Conservation (phyloP, 2,797 vertebrate genomes). For the Pangasius djambal region DNA sequence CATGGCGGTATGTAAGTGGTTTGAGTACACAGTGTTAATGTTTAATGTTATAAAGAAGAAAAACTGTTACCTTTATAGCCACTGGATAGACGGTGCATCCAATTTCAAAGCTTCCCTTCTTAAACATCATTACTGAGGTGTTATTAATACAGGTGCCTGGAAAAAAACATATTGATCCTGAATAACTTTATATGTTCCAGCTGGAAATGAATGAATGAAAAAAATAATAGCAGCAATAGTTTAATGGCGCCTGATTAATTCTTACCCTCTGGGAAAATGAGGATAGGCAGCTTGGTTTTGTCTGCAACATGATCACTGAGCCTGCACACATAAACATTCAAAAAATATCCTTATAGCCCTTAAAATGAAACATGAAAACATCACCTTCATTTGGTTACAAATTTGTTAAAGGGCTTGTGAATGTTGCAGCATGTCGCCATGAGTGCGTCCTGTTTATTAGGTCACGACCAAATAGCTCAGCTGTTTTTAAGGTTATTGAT, state of each 20-base stretch:
- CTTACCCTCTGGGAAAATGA: slow-evolving; percentile 90
- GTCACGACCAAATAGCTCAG: background rate
- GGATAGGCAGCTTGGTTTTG: slow-evolving; percentile 85
- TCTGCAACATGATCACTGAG: slow-evolving; percentile 83
- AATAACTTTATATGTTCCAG: background rate
- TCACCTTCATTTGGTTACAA: background rate
- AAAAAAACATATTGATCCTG: background rate
- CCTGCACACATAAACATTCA: slow-evolving; percentile 62
- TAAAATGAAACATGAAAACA: background rate
- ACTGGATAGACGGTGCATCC: slow-evolving; percentile 86
- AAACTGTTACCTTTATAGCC: slow-evolving; percentile 83
- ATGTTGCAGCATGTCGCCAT: background rate
- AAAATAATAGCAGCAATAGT: background rate
- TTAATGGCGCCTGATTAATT: background rate
- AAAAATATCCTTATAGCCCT: background rate
- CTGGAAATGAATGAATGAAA: background rate
- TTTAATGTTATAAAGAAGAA: background rate
- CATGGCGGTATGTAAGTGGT: background rate
- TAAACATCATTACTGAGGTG: slow-evolving; percentile 92
- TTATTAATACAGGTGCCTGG: slow-evolving; percentile 92
- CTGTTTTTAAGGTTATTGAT: background rate
- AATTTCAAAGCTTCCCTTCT: slow-evolving; percentile 90
- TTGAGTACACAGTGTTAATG: background rate
- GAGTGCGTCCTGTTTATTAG: background rate
- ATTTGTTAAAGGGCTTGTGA: background rate